Evolutionary conservation across 37 sponge, comb jelly and placozoan genomes (phyloP).

Genomic region (Haliclona indistincta): DNA sequence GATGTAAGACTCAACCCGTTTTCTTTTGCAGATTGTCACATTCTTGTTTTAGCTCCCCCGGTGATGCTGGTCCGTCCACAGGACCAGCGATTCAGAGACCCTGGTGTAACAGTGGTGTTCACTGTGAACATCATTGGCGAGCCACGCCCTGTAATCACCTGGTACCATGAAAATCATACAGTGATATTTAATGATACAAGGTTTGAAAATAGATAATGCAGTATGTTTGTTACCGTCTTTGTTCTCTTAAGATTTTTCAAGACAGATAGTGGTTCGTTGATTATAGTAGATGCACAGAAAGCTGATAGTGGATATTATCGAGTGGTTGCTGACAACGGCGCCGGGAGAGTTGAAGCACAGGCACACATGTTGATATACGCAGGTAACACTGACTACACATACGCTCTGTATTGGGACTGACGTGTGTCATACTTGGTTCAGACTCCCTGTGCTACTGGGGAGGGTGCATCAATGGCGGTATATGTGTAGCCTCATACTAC

Average conservation of each 20-base stretch:
- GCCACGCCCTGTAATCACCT: constrained; percentile 37
- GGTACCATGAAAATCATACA: constrained; percentile 17
- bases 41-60: not conserved
- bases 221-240: not conserved
- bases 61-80: not conserved
- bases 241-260: not conserved
- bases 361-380: constrained; percentile 9
- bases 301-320: constrained; percentile 25
- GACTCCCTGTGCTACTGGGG: not conserved
- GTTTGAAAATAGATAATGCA: not conserved
- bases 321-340: constrained; percentile 33
- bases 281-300: constrained; percentile 16
- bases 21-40: not conserved
- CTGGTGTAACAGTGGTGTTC: not conserved
- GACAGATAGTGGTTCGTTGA: constrained; percentile 13
- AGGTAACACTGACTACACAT: not conserved
- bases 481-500: not conserved
- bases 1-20: constrained; percentile 18
- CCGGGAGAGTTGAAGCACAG: constrained; percentile 9
- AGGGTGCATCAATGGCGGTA: constrained; percentile 23
- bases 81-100: not conserved
- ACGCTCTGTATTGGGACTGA: not conserved
- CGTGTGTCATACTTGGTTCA: not conserved
- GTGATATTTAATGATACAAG: not conserved
- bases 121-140: not conserved